A percentile compares a stretch with the other conserved stretches of the same genome.
phyloP scores from a whole-genome alignment of 2,113 vertebrate genomes.

The Myrmecobius fasciatus region DNA sequence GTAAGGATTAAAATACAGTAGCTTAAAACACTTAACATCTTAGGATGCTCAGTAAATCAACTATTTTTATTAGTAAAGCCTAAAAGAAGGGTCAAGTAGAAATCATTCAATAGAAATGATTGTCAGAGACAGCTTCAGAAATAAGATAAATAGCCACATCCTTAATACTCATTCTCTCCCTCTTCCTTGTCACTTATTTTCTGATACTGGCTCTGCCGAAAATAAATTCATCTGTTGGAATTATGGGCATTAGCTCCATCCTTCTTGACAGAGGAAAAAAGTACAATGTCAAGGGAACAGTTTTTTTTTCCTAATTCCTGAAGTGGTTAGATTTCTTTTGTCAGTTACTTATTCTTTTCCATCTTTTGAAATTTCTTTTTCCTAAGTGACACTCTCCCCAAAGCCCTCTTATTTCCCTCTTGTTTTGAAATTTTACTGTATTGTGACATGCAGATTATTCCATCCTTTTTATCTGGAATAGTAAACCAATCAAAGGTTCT shows the following conservation, averaged over 20 bases:
- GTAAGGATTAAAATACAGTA: background rate
- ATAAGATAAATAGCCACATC: background rate
- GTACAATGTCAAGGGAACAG: too few species aligned
- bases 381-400: background rate
- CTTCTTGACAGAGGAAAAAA: background rate
- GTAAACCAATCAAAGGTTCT: background rate
- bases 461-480: background rate
- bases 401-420: background rate
- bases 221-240: background rate
- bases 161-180: background rate
- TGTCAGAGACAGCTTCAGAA: background rate
- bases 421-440: background rate
- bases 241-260: slow-evolving; percentile 6
- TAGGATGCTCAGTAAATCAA: background rate
- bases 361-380: background rate
- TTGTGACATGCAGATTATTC: background rate
- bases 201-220: background rate
- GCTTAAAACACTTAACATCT: background rate
- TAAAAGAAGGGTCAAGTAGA: background rate
- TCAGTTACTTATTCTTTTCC: background rate
- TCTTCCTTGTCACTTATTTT: background rate
- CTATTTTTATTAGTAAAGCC: background rate
- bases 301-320: background rate
- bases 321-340: background rate
- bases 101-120: background rate